Evolutionary conservation across 2,113 vertebrate species (phyloP).

Genomic region (Spermophilus dauricus): DNA sequence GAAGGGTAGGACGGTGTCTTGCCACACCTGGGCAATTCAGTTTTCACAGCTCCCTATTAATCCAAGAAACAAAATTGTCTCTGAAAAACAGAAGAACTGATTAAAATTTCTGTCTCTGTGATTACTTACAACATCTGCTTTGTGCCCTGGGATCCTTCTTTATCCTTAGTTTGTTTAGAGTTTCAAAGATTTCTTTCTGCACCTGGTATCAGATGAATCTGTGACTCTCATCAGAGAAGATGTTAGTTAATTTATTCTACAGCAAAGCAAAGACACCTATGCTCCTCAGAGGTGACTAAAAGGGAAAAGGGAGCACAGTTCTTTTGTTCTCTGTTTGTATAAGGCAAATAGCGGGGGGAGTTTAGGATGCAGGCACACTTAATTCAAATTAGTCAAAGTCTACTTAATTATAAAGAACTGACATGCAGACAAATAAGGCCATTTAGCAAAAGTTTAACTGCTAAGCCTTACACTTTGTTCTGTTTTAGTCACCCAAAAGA

Average conservation of each 20-base stretch:
- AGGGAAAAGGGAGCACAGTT: constrained; percentile 29
- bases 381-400: constrained; percentile 72
- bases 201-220: constrained; percentile 80
- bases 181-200: constrained; percentile 82
- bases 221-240: constrained; percentile 75
- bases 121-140: constrained; percentile 81
- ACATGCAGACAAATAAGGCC: constrained; percentile 64
- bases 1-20: background rate
- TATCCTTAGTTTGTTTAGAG: constrained; percentile 74
- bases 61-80: constrained; percentile 73
- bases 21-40: constrained; percentile 78
- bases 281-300: constrained; percentile 55
- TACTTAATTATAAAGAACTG: constrained; percentile 57
- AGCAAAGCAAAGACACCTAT: constrained; percentile 65
- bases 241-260: constrained; percentile 80
- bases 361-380: constrained; percentile 56
- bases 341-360: constrained; percentile 46
- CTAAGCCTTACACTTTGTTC: constrained; percentile 48
- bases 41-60: constrained; percentile 63
- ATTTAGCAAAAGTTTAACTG: constrained; percentile 59
- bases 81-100: constrained; percentile 79
- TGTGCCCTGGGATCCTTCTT: constrained; percentile 76
- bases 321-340: constrained; percentile 70
- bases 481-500: constrained; percentile 8
- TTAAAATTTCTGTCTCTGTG: constrained; percentile 81